Evolutionary conservation across 92 coral and sea anemone genomes (phyloP), one percentile per base, ranked within the genome.

Genomic region (Anthopleura xanthogrammica): DNA sequence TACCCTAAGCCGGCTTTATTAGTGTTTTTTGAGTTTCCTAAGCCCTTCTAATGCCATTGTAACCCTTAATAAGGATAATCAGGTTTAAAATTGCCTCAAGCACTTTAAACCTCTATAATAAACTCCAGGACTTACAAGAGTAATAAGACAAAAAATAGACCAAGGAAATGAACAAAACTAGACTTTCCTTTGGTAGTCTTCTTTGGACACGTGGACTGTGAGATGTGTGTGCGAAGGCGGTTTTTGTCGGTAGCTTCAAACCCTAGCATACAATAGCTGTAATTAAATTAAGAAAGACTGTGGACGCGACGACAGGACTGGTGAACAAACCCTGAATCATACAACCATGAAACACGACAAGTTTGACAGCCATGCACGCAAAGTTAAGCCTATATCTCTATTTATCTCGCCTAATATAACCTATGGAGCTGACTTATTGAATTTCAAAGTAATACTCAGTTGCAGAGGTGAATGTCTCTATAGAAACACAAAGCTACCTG

Each of bases 271-370:
- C 88, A 85, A 85, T 78, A 66, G 79, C 8, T 12, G 68, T 85
- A 85, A 85, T 85, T 85, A 85, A 85, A 79, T 85, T 85, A 85
- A 85, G 83, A 75, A 84, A 55, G 2, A 76, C 24, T 65, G 55
- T 57, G 41, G 60, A 71, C 77, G 77, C 72, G 41, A 65, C 77
- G 74, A 24, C 50, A 22, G 66, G 54, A 41, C 82, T 29, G 29
- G 1, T 36, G 66, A 40, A 79, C 73, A 12, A 71, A n/a, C 10
- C 29, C 16, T 16, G 78, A 77, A 77, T 23, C 80, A 58, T 7
- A 50, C 52, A 16, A 70, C 65, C 43, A 22, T 81, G 55, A 75
- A 14, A 43, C 58, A 20, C 39, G 42, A 43, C 29, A 81, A 60
- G 22, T 43, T 36, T 46, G 55, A 68, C 71, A 24, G 10, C 36